Base-by-base conservation (phyloP, 2,797 vertebrate species). In the Tapera naevia region DNA sequence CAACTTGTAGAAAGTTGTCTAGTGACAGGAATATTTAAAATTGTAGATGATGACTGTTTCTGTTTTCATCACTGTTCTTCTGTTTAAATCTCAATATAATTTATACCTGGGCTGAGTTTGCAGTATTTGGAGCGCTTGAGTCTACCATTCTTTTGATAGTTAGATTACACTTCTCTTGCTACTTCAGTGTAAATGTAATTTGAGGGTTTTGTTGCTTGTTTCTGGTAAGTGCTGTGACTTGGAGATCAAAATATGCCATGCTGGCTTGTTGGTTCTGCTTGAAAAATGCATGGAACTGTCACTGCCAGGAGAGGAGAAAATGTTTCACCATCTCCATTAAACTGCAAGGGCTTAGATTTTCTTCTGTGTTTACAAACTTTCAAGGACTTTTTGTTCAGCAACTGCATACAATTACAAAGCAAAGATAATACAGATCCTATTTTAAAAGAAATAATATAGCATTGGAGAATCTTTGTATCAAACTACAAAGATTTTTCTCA, bases 331-430 rank as follows among this genome's bases (percentile, higher is more conserved):
- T 86, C n/a, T 45, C 83, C 73, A 93, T 93, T 97, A 91, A 94
- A 85, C 48, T 94, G 76, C 48, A 81, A 97, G 16, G 13, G 80
- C 23, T 93, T 94, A 73, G 6, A 8, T 91, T 30, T 89, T 94
- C 41, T 79, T 37, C 72, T 64, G 71, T 79, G 23, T 96, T 97
- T 93, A 96, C 69, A 94, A 97, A 97, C 73, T 96, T 94, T 97
- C 57, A 89, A 88, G 58, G 67, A 71, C 17, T 91, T 91, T 58
- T 96, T 95, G 24, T 87, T 93, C 28, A 88, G 48, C 41, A 95
- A 56, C 54, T 86, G 35, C 7, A 10, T 90, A 46, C 28, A 81
- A 48, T 28, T 93, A 69, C 37, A 80, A 89, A 75, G n/a, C 1
- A 39, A 96, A 28, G 56, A 57, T 51, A 90, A 51, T 41, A 93